Percentiles rank a stretch among this genome's conserved stretches.
Conservation (phyloP, 2,888 invertebrate species). For the Geotrupes spiniger region DNA sequence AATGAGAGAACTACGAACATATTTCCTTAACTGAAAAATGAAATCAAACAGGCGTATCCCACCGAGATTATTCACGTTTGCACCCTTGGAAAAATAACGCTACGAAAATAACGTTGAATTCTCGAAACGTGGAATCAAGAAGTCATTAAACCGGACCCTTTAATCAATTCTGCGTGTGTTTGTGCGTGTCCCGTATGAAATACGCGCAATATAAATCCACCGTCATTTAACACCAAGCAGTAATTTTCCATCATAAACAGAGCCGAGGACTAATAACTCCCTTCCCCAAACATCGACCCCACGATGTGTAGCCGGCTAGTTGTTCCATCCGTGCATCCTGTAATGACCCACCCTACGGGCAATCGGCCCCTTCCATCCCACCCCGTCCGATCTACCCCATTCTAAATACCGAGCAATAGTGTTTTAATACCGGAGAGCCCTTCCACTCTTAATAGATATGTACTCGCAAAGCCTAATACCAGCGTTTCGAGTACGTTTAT, state of each 20-base stretch:
- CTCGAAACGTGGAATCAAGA: too few species aligned
- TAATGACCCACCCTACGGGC: conserved; percentile 23
- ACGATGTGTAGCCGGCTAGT: conserved; percentile 21
- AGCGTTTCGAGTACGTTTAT: conserved; percentile 1
- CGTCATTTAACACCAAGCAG: conserved; percentile 16
- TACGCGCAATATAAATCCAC: conserved; percentile 13
- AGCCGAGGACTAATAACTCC: conserved; percentile 19
- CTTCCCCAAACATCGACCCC: conserved; percentile 11
- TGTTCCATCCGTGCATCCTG: conserved; percentile 24
- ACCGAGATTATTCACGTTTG: too few species aligned
- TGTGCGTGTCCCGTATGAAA: too few species aligned
- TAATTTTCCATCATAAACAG: conserved; percentile 32
- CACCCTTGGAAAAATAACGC: too few species aligned
- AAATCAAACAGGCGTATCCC: too few species aligned
- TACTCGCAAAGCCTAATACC: conserved; percentile 12
- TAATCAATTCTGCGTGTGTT: too few species aligned
- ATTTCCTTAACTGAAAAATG: too few species aligned
- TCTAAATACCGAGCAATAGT: conserved; percentile 35
- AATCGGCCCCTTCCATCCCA: conserved; percentile 9
- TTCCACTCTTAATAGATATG: conserved; percentile 32
- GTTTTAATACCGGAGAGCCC: conserved; percentile 34
- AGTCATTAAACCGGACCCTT: too few species aligned
- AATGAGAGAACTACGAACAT: too few species aligned
- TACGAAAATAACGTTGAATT: too few species aligned
- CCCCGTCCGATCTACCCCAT: conserved; percentile 15